Evolutionary conservation across 1,140 invertebrate species (phyloP), one percentile per base, ranked within the genome.

Genomic region (Nephotettix cincticeps): DNA sequence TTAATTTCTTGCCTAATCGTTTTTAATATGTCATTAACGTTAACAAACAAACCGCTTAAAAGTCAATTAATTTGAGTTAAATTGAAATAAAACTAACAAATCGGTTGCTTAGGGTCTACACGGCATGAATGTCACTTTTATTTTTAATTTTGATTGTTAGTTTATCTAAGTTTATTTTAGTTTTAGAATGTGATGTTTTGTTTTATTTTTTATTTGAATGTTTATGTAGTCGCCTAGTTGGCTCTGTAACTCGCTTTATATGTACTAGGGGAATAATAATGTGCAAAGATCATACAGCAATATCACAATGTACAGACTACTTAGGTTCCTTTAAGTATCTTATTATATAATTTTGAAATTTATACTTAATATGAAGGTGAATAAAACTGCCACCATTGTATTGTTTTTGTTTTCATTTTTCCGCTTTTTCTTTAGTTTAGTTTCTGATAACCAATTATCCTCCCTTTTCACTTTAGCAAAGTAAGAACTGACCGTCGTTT

Each of bases 301-400:
- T 36, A 36, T 61, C 56, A 61, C 56, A 23, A 21, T 56, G 63
- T 56, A 66, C 70, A 47, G 54, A 54, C 30, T 32, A 28, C 56
- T 47, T 68, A 68, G 71, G 71, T 68, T 72, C 65, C 71, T 72
- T 61, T 61, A 68, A 58, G 45, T 40, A 56, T 71, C 28, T 71
- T 27, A 72, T 72, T 66, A 56, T 56, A 64, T 68, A 56, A 68
- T 72, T 68, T 68, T 58, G 30, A 43, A 67, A 67, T 61, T 72
- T 72, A 47, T 72, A 69, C 25, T 56, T 72, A 68, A 56, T 61
- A 43, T 68, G 54, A 68, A 63, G 66, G 36, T 66, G 54, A 72
- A 68, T 68, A 72, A 72, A 65, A 72, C 65, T 72, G 71, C 71
- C 71, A 68, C 51, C 56, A 56, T 23, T 43, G 45, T 58, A 32